Evolutionary conservation across 2,888 invertebrate species (phyloP), one percentile per base, ranked within the genome.

Genomic region (Dascillus cervinus): DNA sequence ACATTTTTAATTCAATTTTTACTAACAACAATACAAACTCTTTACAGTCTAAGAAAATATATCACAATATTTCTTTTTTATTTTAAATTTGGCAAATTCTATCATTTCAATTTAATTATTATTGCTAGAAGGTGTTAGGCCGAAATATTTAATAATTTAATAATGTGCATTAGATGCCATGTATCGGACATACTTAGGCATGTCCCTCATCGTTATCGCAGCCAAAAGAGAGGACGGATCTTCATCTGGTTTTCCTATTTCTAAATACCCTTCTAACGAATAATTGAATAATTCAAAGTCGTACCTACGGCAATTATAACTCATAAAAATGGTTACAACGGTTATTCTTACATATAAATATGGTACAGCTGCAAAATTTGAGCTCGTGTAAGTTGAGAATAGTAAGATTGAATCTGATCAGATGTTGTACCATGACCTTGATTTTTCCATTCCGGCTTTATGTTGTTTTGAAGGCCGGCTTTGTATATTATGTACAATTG

Each of bases 281-380:
- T 91, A 92, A 56, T 82, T 85, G 68, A 92, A 92, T 39, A 92
- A 70, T 58, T 81, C 77, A 63, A 90, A 90, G 64, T 92, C 92
- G 56, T 83, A 77, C 62, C 87, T 87, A 70, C 14, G 72, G 73
- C 43, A 47, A 45, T 27, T 37, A 44, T 49, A 9, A 11, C 10
- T 22, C 6, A 10, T 22, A 4, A 9, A 44, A 46, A 29, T 13
- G 4, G 17, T 17, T 17, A 17, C n/a, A 17, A 17, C 8, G 4
- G 4, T 8, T 17, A 8, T 17, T 17, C n/a, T 11, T 63, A 87
- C 80, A 73, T 79, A 60, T 87, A 92, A 53, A 89, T 77, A 43
- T 82, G 75, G 55, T 85, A 83, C 13, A 92, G 73, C 44, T 81
- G 78, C 43, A 79, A 68, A 43, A 89, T 75, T 65, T 88, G 86